Evolutionary conservation across 2,113 vertebrate genomes (phyloP), one percentile per base, ranked within the genome.

Genomic region (Seriola dumerili): DNA sequence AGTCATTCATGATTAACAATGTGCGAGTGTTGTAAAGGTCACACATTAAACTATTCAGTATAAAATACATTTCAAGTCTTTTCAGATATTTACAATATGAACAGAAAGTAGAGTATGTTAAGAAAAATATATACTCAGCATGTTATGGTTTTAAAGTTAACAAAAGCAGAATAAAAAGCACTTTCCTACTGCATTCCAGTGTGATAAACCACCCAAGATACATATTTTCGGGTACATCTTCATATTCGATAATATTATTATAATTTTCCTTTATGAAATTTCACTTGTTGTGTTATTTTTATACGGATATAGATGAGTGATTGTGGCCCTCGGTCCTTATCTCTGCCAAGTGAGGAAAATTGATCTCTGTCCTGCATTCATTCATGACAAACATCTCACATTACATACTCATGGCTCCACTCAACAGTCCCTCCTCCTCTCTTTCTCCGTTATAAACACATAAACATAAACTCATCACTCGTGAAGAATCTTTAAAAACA

Each of bases 301-400:
- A 32, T 8, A 16, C 40, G 17, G 5, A 72, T 42, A 29, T 5
- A 12, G 11, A 14, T 5, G 9, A 70, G 16, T 14, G 50, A 63
- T 16, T 42, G 3, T 50, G 32, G 40, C 21, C 44, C 44, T 61
- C 72, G 9, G 55, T 42, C 59, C 29, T 85, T 16, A 2, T 76
- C 66, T 77, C 21, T 82, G 85, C 74, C 86, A 85, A 65, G 34
- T 61, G 23, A 84, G 11, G 85, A 52, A 90, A 92, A 90, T 82
- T 78, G 93, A 93, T 88, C 91, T 84, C 50, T 65, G 76, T 76
- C 81, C 81, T 89, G 76, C 86, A 92, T 91, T 92, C 88, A 92
- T 92, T 92, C 81, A 92, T 91, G 89, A 89, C 66, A 62, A 78
- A 58, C 34, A 5, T 88, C 86, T 93, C 92, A 66, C 46, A n/a